Conservation (phyloP, 2,888 invertebrate genomes). For the Hermaeophaga mercurialis region DNA sequence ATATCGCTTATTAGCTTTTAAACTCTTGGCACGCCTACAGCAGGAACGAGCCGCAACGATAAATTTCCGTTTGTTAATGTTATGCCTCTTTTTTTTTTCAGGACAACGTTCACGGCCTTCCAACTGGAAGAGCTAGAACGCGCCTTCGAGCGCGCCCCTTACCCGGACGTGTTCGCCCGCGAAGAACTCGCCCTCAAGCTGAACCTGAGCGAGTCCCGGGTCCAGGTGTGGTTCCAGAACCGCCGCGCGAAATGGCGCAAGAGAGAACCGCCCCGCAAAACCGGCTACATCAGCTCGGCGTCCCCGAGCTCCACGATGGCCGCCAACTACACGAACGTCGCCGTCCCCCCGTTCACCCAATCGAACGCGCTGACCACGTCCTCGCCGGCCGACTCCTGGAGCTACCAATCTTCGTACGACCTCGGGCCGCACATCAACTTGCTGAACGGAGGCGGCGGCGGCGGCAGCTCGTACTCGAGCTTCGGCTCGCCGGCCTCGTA, state of each 20-base stretch:
- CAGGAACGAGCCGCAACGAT: too few relatives aligned
- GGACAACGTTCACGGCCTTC: slow-evolving; percentile 95
- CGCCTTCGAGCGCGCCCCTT: slow-evolving; percentile 93
- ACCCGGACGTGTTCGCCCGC: slow-evolving; percentile 94
- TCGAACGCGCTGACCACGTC: slow-evolving; percentile 54
- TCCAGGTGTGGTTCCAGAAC: slow-evolving; percentile 88
- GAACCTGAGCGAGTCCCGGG: slow-evolving; percentile 80
- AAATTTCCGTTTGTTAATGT: too few relatives aligned
- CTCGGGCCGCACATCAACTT: slow-evolving; percentile 76
- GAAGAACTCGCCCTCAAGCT: slow-evolving; percentile 92
- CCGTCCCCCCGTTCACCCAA: slow-evolving; percentile 63
- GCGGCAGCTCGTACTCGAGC: slow-evolving; percentile 67
- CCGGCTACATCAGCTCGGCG: slow-evolving; percentile 75
- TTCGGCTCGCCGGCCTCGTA: slow-evolving; percentile 68
- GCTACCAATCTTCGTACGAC: slow-evolving; percentile 75
- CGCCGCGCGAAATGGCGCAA: slow-evolving; percentile 94
- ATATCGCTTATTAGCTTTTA: too few relatives aligned
- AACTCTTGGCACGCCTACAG: too few relatives aligned
- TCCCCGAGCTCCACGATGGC: slow-evolving; percentile 67
- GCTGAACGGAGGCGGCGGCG: slow-evolving; percentile 69
- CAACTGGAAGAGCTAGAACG: slow-evolving; percentile 92
- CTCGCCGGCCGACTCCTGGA: slow-evolving; percentile 77
- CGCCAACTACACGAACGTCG: slow-evolving; percentile 61
- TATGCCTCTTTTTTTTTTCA: slow-evolving; percentile 59
- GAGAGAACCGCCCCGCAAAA: slow-evolving; percentile 90